Percentiles rank a stretch among this genome's conserved stretches.
Evolutionary conservation across 2,888 invertebrate species (phyloP).

Genomic region (Drosophila neotestacea): DNA sequence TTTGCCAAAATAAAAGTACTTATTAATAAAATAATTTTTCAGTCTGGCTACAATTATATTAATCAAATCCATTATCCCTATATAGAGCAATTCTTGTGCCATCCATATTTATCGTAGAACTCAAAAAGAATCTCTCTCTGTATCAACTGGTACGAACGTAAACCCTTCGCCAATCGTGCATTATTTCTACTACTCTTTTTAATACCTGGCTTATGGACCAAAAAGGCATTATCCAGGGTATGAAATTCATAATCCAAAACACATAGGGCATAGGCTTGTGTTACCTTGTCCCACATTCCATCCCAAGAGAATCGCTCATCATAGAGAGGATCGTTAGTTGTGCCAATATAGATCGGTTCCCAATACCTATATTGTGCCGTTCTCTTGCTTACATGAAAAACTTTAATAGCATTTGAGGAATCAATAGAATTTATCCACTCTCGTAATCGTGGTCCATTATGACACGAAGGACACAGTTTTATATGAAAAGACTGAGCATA

Average conservation of each 20-base stretch:
- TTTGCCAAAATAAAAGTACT: too few relatives aligned
- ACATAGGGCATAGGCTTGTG: slow-evolving; percentile 88
- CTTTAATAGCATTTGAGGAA: slow-evolving; percentile 27
- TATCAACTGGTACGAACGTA: not conserved
- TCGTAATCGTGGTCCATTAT: slow-evolving; percentile 84
- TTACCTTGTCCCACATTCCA: slow-evolving; percentile 87
- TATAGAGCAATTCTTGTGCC: not conserved
- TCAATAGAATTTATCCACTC: slow-evolving; percentile 56
- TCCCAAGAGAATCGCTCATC: slow-evolving; percentile 96
- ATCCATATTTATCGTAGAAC: not conserved
- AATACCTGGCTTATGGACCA: slow-evolving; percentile 95
- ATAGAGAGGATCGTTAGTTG: slow-evolving; percentile 92
- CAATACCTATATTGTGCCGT: slow-evolving; percentile 89
- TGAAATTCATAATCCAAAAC: slow-evolving; percentile 94
- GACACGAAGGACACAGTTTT: slow-evolving; percentile 56
- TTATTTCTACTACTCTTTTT: slow-evolving; percentile 87
- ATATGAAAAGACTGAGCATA: slow-evolving; percentile 57
- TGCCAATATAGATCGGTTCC: slow-evolving; percentile 96
- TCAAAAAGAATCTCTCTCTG: not conserved
- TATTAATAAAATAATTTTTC: too few relatives aligned
- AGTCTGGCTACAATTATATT: too few relatives aligned
- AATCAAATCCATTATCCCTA: not conserved
- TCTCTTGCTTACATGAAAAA: slow-evolving; percentile 91
- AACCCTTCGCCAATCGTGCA: not conserved
- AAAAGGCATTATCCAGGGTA: slow-evolving; percentile 94